Base-by-base conservation (phyloP, 2,113 vertebrate genomes). In the Pycnonotus jocosus region DNA sequence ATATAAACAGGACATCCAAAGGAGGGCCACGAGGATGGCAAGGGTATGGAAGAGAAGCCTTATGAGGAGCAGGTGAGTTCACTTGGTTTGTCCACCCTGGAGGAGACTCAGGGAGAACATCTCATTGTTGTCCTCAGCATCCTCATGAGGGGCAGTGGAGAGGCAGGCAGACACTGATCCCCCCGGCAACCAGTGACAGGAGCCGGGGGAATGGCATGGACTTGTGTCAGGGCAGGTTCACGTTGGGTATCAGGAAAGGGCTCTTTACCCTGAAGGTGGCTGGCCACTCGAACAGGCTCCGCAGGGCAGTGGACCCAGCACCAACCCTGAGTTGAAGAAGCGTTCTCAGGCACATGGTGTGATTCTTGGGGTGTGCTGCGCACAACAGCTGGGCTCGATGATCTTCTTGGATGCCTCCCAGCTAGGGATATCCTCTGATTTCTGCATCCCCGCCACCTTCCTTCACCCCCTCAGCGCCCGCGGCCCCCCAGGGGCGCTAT, bases 371-470 rank as follows among this genome's bases (percentile, higher is more conserved):
- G 3, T 8, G 25, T 3, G 31, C 66, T 19, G 21, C 8, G 22
- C 42, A 42, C 35, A 37, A 9, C 6, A 72, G 38, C 2, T 6
- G 23, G 2, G 12, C 42, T 19, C 17, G 2, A 15, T 1, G 21
- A 47, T 5, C 9, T 21, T 3, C 5, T 2, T 1, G 17, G 10
- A 3, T 5, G 50, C 8, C 25, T 50, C 45, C 14, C 8, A 12
- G 10, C 23, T 10, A 24, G 3, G 10, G 13, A 16, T 2, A 38
- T 0, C 5, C 45, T 1, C 3, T 0, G 9, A 22, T 19, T 10
- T 4, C 3, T 0, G 2, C 31, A 0, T 0, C 10, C 2, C 10
- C 15, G 1, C 0, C 6, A 3, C 4, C 4, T 0, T 6, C 7
- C 4, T 1, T 37, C 5, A 3, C 5, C 14, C 4, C 3, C 17